Percentiles rank a stretch among this genome's conserved stretches.
Evolutionary conservation across 1,140 invertebrate genomes (phyloP).

Genomic region (Acyrthosiphon pisum): DNA sequence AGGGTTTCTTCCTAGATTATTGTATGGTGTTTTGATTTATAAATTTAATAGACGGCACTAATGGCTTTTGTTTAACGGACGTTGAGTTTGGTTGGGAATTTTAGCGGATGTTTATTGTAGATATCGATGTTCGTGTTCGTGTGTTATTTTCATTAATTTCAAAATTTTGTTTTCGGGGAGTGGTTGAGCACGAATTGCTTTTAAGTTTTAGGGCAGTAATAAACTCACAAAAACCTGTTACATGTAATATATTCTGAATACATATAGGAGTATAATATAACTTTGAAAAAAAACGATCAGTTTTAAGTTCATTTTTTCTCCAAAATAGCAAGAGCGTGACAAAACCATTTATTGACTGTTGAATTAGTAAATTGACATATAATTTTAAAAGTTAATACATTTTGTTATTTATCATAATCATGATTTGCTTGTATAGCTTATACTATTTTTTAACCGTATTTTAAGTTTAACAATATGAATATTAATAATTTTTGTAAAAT

Average conservation of each 20-base stretch:
- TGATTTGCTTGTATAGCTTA: background rate
- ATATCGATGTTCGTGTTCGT: background rate
- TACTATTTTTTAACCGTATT: background rate
- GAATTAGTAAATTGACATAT: background rate
- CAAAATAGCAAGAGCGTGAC: background rate
- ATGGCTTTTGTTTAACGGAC: background rate
- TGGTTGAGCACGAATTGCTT: too few species aligned
- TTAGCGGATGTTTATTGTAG: background rate
- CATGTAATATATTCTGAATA: too few species aligned
- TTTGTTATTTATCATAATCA: background rate
- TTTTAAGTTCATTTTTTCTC: background rate
- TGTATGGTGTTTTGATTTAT: background rate
- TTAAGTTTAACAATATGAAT: background rate
- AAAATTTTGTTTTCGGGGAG: background rate
- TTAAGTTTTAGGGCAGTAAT: too few species aligned
- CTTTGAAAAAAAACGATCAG: too few species aligned
- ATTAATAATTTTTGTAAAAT: background rate
- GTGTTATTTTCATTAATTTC: background rate
- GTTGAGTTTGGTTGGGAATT: background rate
- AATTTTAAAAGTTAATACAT: background rate
- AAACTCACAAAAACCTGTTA: too few species aligned
- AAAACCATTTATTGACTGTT: background rate
- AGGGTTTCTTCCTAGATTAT: background rate
- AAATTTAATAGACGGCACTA: background rate
- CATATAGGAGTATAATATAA: too few species aligned